Evolutionary conservation across 2,888 invertebrate genomes (phyloP).

Genomic region (Ormyrus pomaceus): DNA sequence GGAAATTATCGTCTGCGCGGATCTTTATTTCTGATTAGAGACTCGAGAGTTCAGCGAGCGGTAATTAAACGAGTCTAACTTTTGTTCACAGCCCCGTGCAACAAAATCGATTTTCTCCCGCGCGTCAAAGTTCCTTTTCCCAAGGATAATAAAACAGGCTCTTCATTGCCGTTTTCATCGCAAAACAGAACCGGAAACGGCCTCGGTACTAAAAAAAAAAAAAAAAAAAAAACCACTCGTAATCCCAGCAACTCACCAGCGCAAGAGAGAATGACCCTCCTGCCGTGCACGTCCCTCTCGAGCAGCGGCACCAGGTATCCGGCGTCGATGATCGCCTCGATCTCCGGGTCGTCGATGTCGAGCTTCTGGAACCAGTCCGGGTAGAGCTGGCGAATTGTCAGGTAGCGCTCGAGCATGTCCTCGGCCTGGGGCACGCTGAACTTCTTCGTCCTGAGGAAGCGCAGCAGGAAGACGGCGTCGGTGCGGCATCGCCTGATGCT

Average conservation of each 20-base stretch:
- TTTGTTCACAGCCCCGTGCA: too few species aligned
- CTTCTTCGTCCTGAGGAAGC: constrained; percentile 91
- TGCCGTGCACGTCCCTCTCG: constrained; percentile 85
- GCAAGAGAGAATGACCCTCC: constrained; percentile 87
- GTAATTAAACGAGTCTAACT: too few species aligned
- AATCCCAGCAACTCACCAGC: constrained; percentile 78
- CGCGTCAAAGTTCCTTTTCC: too few species aligned
- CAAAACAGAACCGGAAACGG: too few species aligned
- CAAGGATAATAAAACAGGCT: too few species aligned
- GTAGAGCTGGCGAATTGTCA: constrained; percentile 89
- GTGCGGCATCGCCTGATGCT: constrained; percentile 88
- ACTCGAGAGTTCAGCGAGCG: too few species aligned
- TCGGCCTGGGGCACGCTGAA: constrained; percentile 91
- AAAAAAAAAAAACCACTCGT: background rate
- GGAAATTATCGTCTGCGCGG: too few species aligned
- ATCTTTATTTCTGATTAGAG: too few species aligned
- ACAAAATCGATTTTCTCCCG: too few species aligned
- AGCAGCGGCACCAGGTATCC: constrained; percentile 87
- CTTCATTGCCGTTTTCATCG: too few species aligned
- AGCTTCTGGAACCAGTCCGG: constrained; percentile 91
- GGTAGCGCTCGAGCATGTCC: constrained; percentile 90
- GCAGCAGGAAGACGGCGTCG: constrained; percentile 87
- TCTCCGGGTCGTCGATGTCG: constrained; percentile 86
- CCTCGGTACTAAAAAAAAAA: background rate
- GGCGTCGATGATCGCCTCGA: constrained; percentile 87